phyloP scores from a whole-genome alignment of 2,888 invertebrate genomes.

The Kuschelorhynchus macadamiae region DNA sequence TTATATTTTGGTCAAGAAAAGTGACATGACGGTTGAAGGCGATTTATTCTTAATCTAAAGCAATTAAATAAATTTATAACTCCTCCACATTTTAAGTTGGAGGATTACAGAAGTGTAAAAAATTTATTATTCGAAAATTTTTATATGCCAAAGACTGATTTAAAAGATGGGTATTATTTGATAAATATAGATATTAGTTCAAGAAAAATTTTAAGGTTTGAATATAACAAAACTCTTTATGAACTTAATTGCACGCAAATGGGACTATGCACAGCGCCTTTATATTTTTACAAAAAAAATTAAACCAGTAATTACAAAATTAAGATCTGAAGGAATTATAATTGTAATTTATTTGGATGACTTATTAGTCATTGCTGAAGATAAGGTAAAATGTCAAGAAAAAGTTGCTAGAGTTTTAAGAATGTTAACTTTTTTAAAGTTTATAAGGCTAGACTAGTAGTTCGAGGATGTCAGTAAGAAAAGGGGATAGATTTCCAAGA shows the following conservation, averaged over 20 bases:
- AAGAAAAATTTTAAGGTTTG: background rate
- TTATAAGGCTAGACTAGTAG: too few species aligned
- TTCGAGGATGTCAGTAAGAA: too few species aligned
- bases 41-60: background rate
- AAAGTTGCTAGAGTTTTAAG: background rate
- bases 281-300: too few species aligned
- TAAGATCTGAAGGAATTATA: too few species aligned
- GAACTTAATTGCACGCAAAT: too few species aligned
- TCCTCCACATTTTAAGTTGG: background rate
- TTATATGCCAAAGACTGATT: slow-evolving; percentile 3
- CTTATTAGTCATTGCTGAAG: too few species aligned
- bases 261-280: too few species aligned
- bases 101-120: slow-evolving; percentile 14
- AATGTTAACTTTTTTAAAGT: background rate
- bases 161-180: background rate
- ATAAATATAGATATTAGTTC: background rate
- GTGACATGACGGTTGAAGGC: too few species aligned
- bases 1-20: background rate
- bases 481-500: too few species aligned
- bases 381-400: background rate
- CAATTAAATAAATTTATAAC: slow-evolving; percentile 12
- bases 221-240: background rate
- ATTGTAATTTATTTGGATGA: too few species aligned
- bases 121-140: background rate
- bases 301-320: too few species aligned